These are phyloP conservation scores for Phaetusa simplex DNA, from an alignment of 2,113 vertebrate genomes.

Conservation along the genomic window DNA sequence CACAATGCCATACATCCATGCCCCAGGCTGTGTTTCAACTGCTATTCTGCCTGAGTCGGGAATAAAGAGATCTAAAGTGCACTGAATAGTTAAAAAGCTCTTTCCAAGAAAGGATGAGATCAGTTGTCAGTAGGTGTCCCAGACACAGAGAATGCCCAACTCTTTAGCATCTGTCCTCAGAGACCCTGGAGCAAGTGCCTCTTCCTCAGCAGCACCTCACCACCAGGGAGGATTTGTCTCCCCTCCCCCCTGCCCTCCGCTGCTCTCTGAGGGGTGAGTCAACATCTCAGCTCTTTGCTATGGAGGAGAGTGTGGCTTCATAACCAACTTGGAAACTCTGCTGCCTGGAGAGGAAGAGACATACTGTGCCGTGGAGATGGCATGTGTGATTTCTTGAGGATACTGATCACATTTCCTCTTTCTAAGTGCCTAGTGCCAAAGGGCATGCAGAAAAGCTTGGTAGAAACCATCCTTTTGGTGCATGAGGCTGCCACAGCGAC, in stretches of 20 bases:
- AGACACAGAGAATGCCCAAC: neutral
- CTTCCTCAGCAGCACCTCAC: neutral
- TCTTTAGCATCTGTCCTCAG: neutral
- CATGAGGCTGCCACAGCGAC: neutral
- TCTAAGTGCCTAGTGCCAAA: neutral
- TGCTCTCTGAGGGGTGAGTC: neutral
- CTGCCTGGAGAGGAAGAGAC: neutral
- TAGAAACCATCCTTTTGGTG: neutral
- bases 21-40: neutral
- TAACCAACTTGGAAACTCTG: neutral
- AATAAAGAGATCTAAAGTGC: slow-evolving; percentile 18
- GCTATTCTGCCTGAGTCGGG: neutral
- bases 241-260: neutral
- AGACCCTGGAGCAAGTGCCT: neutral
- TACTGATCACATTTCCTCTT: neutral
- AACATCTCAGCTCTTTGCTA: neutral
- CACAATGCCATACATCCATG: neutral
- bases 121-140: slow-evolving; percentile 6
- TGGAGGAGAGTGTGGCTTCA: neutral
- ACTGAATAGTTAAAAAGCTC: neutral
- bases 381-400: neutral
- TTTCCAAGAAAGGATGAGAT: neutral
- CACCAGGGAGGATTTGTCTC: neutral
- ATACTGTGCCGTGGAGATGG: rapidly evolving
- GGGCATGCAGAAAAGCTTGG: neutral